Base-by-base conservation (phyloP, 2,888 invertebrate genomes). In the Habroteleia sp. region DNA sequence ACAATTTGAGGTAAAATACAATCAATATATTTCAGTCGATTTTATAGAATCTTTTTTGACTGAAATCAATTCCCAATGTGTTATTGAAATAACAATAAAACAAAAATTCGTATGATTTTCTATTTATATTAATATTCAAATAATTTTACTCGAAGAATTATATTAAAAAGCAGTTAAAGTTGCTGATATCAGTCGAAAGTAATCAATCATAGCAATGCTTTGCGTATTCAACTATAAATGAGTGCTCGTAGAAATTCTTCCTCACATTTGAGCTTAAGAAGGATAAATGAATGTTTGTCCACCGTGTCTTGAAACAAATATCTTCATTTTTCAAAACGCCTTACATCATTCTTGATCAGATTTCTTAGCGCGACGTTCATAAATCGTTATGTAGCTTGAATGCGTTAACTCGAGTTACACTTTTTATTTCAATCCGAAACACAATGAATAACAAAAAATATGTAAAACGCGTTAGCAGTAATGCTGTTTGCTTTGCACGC, bases 271-370 rank as follows among this genome's bases (percentile, higher is more conserved):
- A 66, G 46, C 29, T 46, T 66, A 66, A 66, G 65, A 23, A 44
- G 52, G 37, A 66, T 66, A 46, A 66, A 66, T 66, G 65, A 66
- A 44, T 37, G 54, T 54, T 66, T 66, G 44, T 66, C 46, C 54
- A 29, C 16, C 10, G 10, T 17, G 54, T 46, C 54, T 54, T 66
- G 54, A 66, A 66, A 66, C 54, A 54, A 66, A 66, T 66, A 54
- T 65, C 65, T 65, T 44, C 65, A 54, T 65, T 65, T 65, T 65
- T 65, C 65, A 65, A 65, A 46, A 54, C 27, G 27, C 11, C 16
- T 35, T 13, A 13, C 65, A 54, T 65, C 54, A 44, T 37, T 65
- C 54, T 27, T 44, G 35, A 37, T 54, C 44, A 65, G 44, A 44
- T 65, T 65, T 52, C 35, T 37, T 41, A 14, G 14, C 20, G 27